Evolutionary conservation across 2,888 invertebrate species (phyloP).

Genomic region (Chouioia cunea): DNA sequence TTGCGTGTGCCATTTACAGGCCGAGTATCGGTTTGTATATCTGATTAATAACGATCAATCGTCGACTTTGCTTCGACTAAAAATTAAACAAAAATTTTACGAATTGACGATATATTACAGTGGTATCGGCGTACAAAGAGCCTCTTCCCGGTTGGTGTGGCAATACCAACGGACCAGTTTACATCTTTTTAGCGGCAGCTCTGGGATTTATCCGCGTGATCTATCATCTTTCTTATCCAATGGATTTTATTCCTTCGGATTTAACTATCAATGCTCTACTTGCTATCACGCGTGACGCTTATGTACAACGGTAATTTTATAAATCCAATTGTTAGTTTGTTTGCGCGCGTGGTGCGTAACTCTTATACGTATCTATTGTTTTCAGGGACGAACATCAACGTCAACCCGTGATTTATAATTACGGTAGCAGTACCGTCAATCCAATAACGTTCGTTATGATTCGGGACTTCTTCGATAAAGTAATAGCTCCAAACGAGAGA

Average conservation of each 20-base stretch:
- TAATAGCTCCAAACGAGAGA: conserved; percentile 36
- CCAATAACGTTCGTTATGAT: conserved; percentile 38
- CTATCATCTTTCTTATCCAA: conserved; percentile 28
- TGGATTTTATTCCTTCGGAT: conserved; percentile 55
- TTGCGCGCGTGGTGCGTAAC: too few species aligned
- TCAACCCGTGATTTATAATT: conserved; percentile 80
- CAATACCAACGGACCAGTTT: conserved; percentile 51
- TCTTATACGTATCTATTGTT: too few species aligned
- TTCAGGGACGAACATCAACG: conserved; percentile 45
- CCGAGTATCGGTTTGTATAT: conserved; percentile 52
- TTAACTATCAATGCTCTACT: conserved; percentile 54
- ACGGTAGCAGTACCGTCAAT: conserved; percentile 84
- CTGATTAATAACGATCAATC: too few species aligned
- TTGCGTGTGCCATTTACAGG: conserved; percentile 53
- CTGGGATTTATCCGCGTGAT: conserved; percentile 51
- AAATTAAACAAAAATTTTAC: neutral
- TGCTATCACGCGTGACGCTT: conserved; percentile 53
- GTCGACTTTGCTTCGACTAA: too few species aligned
- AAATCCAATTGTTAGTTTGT: neutral
- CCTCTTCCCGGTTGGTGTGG: conserved; percentile 52
- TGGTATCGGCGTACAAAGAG: conserved; percentile 51
- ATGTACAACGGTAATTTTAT: conserved; percentile 47
- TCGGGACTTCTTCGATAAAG: neutral
- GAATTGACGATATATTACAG: conserved; percentile 40
- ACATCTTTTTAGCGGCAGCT: conserved; percentile 27